Conservation (phyloP, 64 coral and sea anemone genomes). For the Montipora efflorescens region DNA sequence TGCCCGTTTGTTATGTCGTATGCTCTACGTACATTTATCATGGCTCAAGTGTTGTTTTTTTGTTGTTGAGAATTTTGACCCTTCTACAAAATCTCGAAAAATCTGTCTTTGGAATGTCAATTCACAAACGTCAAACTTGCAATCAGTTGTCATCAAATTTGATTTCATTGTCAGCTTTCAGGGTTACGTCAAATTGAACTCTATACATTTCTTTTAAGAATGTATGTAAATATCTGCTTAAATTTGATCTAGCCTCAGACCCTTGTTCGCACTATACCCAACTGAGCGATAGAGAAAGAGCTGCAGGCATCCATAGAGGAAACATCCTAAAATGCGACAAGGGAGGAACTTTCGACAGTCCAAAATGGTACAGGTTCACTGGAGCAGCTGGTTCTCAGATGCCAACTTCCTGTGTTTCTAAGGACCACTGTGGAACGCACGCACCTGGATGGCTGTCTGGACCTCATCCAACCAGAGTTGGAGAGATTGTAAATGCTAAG, state of each 20-base stretch:
- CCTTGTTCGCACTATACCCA: not conserved
- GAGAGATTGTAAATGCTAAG: slow-evolving; percentile 9
- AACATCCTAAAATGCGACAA: slow-evolving; percentile 51
- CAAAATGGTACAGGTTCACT: slow-evolving; percentile 52
- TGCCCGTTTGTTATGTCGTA: too few relatives aligned
- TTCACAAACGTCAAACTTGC: too few relatives aligned
- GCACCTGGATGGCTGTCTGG: slow-evolving; percentile 53
- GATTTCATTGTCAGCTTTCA: too few relatives aligned
- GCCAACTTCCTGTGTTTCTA: slow-evolving; percentile 39
- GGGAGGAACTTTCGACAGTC: not conserved
- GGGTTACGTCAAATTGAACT: too few relatives aligned
- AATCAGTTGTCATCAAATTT: too few relatives aligned
- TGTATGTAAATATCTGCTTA: too few relatives aligned
- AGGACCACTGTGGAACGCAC: slow-evolving; percentile 50
- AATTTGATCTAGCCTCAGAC: not conserved
- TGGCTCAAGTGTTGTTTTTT: too few relatives aligned
- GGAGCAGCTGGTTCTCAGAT: slow-evolving; percentile 20
- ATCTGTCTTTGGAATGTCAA: too few relatives aligned
- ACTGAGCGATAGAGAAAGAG: slow-evolving; percentile 18
- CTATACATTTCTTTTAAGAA: too few relatives aligned
- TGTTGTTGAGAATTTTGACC: too few relatives aligned
- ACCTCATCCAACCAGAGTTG: slow-evolving; percentile 21
- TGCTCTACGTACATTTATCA: too few relatives aligned
- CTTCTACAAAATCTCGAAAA: too few relatives aligned
- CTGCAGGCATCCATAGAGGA: slow-evolving; percentile 9